Conservation (phyloP, 1,140 invertebrate genomes). For the Diuraphis noxia region DNA sequence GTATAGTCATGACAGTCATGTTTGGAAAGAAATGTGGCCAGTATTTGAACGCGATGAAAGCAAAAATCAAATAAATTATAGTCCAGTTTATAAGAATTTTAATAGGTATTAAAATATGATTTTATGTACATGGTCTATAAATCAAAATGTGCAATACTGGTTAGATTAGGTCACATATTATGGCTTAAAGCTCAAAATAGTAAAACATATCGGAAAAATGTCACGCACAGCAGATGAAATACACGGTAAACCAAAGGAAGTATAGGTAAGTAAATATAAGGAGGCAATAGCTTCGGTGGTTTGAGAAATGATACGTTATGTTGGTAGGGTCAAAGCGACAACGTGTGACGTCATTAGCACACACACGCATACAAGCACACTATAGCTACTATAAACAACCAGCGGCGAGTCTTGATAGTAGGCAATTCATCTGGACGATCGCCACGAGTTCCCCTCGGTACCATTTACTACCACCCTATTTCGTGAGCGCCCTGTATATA, state of each 20-base stretch:
- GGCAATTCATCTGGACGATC: constrained; percentile 35
- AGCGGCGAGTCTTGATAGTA: not conserved
- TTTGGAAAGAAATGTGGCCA: not conserved
- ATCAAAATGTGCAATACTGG: not conserved
- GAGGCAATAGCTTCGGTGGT: not conserved
- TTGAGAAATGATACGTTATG: constrained; percentile 35
- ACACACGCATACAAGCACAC: not conserved
- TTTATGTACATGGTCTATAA: not conserved
- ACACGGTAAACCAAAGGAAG: not conserved
- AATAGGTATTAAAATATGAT: not conserved
- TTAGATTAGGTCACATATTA: not conserved
- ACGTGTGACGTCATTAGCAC: constrained; percentile 42
- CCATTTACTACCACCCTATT: not conserved
- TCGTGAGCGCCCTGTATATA: not conserved
- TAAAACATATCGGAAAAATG: not conserved
- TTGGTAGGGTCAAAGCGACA: not conserved
- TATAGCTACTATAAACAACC: not conserved
- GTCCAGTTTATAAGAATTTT: not conserved
- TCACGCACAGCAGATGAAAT: not conserved
- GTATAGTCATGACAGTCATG: no score
- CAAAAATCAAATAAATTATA: not conserved
- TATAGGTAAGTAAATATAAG: not conserved
- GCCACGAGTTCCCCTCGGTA: not conserved
- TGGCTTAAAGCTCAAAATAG: not conserved
- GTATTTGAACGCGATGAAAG: not conserved